Conservation (phyloP, 2,888 invertebrate species). For the Dascillus cervinus region DNA sequence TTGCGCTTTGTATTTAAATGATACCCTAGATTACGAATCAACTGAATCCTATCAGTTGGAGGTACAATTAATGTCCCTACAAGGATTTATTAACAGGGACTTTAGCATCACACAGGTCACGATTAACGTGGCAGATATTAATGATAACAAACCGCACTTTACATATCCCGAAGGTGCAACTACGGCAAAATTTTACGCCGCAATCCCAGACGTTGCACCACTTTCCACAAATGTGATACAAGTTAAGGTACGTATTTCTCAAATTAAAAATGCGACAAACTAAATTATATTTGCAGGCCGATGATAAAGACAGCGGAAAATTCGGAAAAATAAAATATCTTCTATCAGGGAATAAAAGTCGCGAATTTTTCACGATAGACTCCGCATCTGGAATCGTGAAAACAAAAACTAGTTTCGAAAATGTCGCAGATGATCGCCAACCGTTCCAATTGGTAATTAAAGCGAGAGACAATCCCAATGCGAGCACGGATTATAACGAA, state of each 20-base stretch:
- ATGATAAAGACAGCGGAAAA: slow-evolving; percentile 78
- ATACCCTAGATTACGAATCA: slow-evolving; percentile 72
- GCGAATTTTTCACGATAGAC: slow-evolving; percentile 67
- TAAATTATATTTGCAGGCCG: slow-evolving; percentile 59
- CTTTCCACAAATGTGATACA: slow-evolving; percentile 71
- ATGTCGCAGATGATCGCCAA: slow-evolving; percentile 51
- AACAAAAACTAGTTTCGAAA: slow-evolving; percentile 66
- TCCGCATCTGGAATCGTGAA: slow-evolving; percentile 67
- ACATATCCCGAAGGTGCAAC: slow-evolving; percentile 54
- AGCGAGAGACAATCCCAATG: slow-evolving; percentile 67
- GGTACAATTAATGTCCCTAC: slow-evolving; percentile 69
- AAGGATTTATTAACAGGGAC: slow-evolving; percentile 73
- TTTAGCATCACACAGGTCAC: slow-evolving; percentile 67
- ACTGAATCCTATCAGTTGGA: slow-evolving; percentile 65
- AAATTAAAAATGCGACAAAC: neutral
- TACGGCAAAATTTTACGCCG: slow-evolving; percentile 70
- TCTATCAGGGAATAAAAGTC: slow-evolving; percentile 37
- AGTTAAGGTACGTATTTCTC: slow-evolving; percentile 51
- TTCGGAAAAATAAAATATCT: slow-evolving; percentile 72
- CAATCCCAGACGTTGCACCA: slow-evolving; percentile 65
- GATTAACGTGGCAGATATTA: slow-evolving; percentile 77
- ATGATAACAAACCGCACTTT: slow-evolving; percentile 84
- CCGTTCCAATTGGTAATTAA: slow-evolving; percentile 70
- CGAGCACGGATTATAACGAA: slow-evolving; percentile 53
- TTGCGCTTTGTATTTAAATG: slow-evolving; percentile 70